phyloP scores from a whole-genome alignment of 2,888 invertebrate species.

The Choristoneura rosaceana region DNA sequence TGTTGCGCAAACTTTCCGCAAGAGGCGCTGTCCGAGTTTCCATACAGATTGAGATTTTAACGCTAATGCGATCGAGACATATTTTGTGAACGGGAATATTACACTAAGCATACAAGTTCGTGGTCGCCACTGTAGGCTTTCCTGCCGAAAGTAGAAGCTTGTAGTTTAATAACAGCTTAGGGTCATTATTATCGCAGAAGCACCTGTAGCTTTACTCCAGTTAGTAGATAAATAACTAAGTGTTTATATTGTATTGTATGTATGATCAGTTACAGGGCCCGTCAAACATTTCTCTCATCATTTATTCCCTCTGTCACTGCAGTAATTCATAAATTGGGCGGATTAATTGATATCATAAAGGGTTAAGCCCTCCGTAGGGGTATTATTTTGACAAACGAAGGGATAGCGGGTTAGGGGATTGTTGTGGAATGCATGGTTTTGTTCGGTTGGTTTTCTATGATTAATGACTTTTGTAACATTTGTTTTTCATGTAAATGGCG shows the following conservation, averaged over 20 bases:
- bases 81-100: no score
- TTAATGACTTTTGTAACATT: background rate
- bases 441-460: background rate
- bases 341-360: conserved; percentile 80
- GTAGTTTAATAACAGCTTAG: no score
- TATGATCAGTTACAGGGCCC: conserved; percentile 9
- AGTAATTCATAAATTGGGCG: conserved; percentile 83
- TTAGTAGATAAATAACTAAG: no score
- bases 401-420: conserved; percentile 9
- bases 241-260: background rate
- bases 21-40: no score
- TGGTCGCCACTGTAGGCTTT: no score
- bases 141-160: no score
- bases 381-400: conserved; percentile 75
- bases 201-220: no score
- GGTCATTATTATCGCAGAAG: no score
- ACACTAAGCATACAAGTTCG: no score
- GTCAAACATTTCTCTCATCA: conserved; percentile 61
- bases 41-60: no score
- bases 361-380: conserved; percentile 66
- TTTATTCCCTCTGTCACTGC: conserved; percentile 71
- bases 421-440: conserved; percentile 19
- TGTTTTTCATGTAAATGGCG: background rate
- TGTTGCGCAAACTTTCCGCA: no score
- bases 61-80: no score